Conservation (phyloP, 2,888 invertebrate species). For the Plagodis dolabraria region DNA sequence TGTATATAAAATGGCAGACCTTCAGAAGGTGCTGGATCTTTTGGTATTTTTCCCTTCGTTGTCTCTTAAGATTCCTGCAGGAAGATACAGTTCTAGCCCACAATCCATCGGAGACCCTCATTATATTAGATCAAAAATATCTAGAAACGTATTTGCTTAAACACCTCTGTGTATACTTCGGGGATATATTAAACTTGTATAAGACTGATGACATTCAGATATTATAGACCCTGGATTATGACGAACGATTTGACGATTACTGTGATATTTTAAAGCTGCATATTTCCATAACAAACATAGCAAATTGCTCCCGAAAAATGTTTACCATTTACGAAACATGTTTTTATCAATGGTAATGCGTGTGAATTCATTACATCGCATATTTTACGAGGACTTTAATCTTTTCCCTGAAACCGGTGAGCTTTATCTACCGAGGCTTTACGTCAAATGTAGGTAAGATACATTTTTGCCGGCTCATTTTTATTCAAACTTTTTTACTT, state of each 20-base stretch:
- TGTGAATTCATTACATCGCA: conserved; percentile 50
- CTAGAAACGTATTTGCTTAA: too few relatives aligned
- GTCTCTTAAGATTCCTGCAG: too few relatives aligned
- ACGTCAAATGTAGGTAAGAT: conserved; percentile 41
- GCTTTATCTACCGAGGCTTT: conserved; percentile 6
- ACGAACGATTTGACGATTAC: background rate
- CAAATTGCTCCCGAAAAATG: conserved; percentile 31
- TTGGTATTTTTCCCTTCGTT: too few relatives aligned
- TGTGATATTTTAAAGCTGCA: background rate
- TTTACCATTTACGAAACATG: conserved; percentile 35
- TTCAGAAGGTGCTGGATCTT: too few relatives aligned
- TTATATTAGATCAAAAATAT: too few relatives aligned
- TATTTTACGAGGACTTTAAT: conserved; percentile 51
- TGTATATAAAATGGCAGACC: too few relatives aligned
- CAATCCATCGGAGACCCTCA: too few relatives aligned
- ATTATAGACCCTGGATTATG: too few relatives aligned
- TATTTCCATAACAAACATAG: conserved; percentile 27
- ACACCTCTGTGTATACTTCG: too few relatives aligned
- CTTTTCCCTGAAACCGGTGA: conserved; percentile 47
- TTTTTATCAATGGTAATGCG: conserved; percentile 45
- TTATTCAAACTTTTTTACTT: conserved; percentile 43
- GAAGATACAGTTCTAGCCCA: too few relatives aligned
- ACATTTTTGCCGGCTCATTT: conserved; percentile 44
- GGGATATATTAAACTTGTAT: too few relatives aligned
- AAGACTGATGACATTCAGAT: too few relatives aligned